Conservation (phyloP, 2,797 vertebrate genomes). For the Amniataba percoides region DNA sequence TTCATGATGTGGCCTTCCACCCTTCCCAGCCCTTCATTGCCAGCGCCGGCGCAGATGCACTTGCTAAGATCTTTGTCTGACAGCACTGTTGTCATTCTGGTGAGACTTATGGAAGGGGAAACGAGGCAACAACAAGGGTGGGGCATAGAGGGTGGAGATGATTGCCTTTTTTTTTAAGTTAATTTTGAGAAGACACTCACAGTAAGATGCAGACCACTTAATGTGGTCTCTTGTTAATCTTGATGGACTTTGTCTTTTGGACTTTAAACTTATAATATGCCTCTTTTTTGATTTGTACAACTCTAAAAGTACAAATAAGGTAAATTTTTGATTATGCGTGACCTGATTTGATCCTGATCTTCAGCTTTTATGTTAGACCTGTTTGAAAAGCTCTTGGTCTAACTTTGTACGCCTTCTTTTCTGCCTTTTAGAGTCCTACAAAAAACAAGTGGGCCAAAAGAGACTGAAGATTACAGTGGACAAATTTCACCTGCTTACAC, state of each 20-base stretch:
- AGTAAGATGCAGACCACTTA: neutral
- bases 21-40: constrained; percentile 91
- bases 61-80: constrained; percentile 96
- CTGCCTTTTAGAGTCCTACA: constrained; percentile 64
- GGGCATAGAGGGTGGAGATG: too few relatives aligned
- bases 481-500: constrained; percentile 57
- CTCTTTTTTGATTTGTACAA: neutral
- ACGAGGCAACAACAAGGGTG: too few relatives aligned
- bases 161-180: neutral
- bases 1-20: constrained; percentile 93
- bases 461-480: constrained; percentile 72
- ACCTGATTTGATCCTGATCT: neutral
- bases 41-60: constrained; percentile 91
- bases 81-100: constrained; percentile 52
- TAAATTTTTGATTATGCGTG: neutral
- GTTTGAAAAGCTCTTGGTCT: constrained; percentile 1
- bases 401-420: constrained; percentile 21
- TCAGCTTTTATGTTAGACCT: neutral
- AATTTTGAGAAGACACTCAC: neutral
- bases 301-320: neutral
- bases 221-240: too few relatives aligned
- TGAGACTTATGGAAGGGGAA: constrained; percentile 40
- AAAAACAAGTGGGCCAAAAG: constrained; percentile 71
- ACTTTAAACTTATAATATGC: too few relatives aligned
- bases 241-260: too few relatives aligned